Base-by-base conservation (phyloP, 2,113 vertebrate species). In the Lampris megalopsis region DNA sequence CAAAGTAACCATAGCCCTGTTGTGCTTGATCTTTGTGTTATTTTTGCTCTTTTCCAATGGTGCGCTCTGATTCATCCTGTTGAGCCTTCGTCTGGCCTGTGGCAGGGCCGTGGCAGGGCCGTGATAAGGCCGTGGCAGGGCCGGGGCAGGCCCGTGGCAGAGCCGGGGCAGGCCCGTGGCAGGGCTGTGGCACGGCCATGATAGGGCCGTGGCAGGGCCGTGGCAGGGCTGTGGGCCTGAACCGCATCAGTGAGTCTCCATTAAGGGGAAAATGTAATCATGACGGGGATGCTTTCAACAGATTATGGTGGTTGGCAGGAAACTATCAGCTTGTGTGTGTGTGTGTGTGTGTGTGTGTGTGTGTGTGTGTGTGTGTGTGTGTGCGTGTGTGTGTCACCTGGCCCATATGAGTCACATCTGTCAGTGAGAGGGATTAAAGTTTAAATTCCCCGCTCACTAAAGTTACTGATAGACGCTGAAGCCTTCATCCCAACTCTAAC, bases 261-360 rank as follows among this genome's bases (percentile, higher is more conserved):
- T 91, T 90, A 91, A 90, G 87, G 88, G 91, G 88, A 91, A 86
- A 90, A 91, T 84, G 77, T 77, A 83, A 89, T 90, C 72, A 79
- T 85, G 72, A 80, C 79, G 74, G 83, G 3, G 1, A 76, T 81
- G 87, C 77, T 90, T 87, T 92, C 84, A 87, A 71, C 80, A 87
- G 89, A 91, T 92, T 91, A 91, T 24, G 3, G 67, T 35, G 48
- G 79, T 77, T 77, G 77, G 81, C 77, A 79, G 80, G 65, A 71
- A 35, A 73, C 75, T 68, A 69, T 80, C 73, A 86, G 65, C 79
- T 73, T 82, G 79, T 82, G 71, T 83, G 37, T 84, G 61, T 65
- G 68, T 43, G 63, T 63, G 42, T 53, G 60, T 67, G 73, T 42
- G 67, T 63, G 49, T 56, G 48, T 65, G 52, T 67, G 40, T 36